These are phyloP conservation scores for Ormyrus nitidulus DNA, from an alignment of 2,888 invertebrate species.

Conservation along the genomic window DNA sequence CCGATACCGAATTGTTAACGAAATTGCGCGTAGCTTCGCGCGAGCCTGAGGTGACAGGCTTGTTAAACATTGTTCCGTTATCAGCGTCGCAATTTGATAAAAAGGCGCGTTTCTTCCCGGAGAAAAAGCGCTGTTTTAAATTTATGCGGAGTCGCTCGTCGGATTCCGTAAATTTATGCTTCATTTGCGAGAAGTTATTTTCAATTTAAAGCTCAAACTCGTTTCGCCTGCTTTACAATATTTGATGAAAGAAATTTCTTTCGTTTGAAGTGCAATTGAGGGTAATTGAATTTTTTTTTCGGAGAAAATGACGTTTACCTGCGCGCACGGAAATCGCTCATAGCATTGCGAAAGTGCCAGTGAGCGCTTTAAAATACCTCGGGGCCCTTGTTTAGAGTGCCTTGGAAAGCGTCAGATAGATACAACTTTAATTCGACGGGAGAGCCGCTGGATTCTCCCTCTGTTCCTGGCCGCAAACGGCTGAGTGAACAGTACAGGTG, in stretches of 20 bases:
- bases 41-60: too few relatives aligned
- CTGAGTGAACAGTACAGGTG: slow-evolving; percentile 12
- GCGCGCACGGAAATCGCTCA: too few relatives aligned
- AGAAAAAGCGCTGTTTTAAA: too few relatives aligned
- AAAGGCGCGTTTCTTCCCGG: too few relatives aligned
- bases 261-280: too few relatives aligned
- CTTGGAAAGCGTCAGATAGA: not conserved
- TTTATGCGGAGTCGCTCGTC: not conserved
- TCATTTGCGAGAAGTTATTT: not conserved
- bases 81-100: too few relatives aligned
- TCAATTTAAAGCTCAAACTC: not conserved
- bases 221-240: not conserved
- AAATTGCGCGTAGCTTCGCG: not conserved
- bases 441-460: slow-evolving; percentile 23
- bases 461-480: not conserved
- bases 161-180: not conserved
- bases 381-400: not conserved
- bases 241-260: not conserved
- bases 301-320: too few relatives aligned
- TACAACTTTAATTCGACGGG: slow-evolving; percentile 41
- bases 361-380: not conserved
- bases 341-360: too few relatives aligned
- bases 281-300: too few relatives aligned
- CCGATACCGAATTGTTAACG: slow-evolving; percentile 25
- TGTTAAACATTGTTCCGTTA: too few relatives aligned